Evolutionary conservation across 1,140 invertebrate species (phyloP), one percentile per base, ranked within the genome.

Genomic region (Drosophila virilis): DNA sequence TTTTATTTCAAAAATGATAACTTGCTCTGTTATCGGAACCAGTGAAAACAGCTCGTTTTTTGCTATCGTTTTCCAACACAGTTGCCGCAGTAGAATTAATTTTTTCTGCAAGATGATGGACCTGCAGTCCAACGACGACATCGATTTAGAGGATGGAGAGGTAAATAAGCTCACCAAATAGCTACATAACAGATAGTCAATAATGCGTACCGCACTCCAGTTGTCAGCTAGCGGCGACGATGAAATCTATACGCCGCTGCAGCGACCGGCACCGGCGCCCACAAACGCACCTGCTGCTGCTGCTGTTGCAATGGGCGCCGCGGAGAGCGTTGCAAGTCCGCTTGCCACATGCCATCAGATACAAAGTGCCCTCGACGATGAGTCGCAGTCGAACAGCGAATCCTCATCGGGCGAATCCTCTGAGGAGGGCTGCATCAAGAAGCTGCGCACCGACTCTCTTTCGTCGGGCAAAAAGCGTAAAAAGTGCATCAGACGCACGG

Each of bases 171-270:
- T 8, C 17, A 59, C 38, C 10, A 57, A 8, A n/a, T 48, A 37
- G 40, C 8, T 7, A n/a, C 15, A 4, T 38, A 35, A 38, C 6
- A 64, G 22, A 7, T 10, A 57, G 38, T 68, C 67, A 45, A 38
- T n/a, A 45, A 37, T 15, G 15, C 46, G 42, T 55, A 13, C 38
- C 35, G 50, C 46, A 74, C 75, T 61, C 32, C 75, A 83, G 84
- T 85, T 80, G 43, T 80, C 75, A 60, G 80, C 81, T 0, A 90
- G 81, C 45, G 78, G 67, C 28, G 76, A 90, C 52, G 90, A 91
- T 35, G 90, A 90, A 66, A 80, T 83, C 33, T 94, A 94, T 69
- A 93, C 86, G 33, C 93, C 93, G 38, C 65, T 94, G 62, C 92
- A 93, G 78, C 83, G 93, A 66, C 93, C 93, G 48, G 62, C 80